These are phyloP conservation scores for Brachypterus glaber DNA, from an alignment of 2,888 invertebrate species.

Conservation along the genomic window DNA sequence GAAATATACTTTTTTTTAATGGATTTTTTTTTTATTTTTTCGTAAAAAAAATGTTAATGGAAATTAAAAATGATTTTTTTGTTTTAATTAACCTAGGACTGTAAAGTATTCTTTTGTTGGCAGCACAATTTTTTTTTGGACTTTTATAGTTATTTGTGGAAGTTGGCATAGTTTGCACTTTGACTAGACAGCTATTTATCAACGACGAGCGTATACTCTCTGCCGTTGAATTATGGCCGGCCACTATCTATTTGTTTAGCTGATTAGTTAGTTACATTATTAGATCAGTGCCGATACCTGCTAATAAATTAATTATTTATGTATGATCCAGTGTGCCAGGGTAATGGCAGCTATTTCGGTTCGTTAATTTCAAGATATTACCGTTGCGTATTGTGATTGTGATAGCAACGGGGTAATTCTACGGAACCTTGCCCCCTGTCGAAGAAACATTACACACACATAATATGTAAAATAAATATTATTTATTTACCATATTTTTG, in stretches of 20 bases:
- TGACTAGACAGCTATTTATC: conserved; percentile 44
- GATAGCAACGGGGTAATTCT: neutral
- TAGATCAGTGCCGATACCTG: conserved; percentile 43
- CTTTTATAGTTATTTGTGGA: no score
- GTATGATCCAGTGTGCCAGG: conserved; percentile 31
- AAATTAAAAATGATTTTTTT: no score
- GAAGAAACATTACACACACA: no score
- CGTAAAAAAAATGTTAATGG: no score
- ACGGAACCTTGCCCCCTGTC: neutral
- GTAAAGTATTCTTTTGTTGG: no score
- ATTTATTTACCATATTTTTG: no score
- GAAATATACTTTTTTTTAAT: no score
- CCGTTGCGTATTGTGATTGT: conserved; percentile 30
- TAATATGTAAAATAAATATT: no score
- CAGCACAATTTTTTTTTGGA: no score
- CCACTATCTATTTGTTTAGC: conserved; percentile 45
- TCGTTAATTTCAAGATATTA: conserved; percentile 39
- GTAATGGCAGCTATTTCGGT: conserved; percentile 20
- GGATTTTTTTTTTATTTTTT: no score
- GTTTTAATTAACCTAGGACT: no score
- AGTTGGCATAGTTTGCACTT: no score
- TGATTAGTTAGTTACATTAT: conserved; percentile 44
- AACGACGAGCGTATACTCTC: conserved; percentile 38
- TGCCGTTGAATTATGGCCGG: conserved; percentile 42
- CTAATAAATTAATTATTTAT: conserved; percentile 45